phyloP scores from a whole-genome alignment of 2,797 vertebrate genomes.

The Sebastes elongatus region DNA sequence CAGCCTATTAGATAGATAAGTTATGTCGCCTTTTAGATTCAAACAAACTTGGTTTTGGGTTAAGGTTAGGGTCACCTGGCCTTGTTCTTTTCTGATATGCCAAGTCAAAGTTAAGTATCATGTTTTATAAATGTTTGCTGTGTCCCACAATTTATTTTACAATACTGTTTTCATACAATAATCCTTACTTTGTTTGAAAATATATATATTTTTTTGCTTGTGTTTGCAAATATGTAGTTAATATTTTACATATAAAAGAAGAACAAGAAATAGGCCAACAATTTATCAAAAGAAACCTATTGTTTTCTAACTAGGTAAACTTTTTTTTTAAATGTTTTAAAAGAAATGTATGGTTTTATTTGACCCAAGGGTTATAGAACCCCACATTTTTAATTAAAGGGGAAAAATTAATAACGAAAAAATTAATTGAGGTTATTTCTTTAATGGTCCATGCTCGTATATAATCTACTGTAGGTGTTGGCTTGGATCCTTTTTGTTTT shows the following conservation, averaged over 20 bases:
- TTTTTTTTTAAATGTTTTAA: background rate
- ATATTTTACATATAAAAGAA: background rate
- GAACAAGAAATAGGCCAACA: background rate
- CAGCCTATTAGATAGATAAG: background rate
- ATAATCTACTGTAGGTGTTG: background rate
- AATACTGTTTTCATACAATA: background rate
- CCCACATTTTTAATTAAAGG: background rate
- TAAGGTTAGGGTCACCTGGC: slow-evolving; percentile 64
- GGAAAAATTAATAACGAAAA: background rate
- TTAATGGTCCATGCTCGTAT: background rate
- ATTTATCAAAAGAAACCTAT: background rate
- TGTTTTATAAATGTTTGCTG: slow-evolving; percentile 12
- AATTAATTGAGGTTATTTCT: background rate
- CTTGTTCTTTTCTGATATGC: slow-evolving; percentile 18
- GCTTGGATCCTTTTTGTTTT: background rate
- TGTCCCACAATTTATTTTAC: background rate
- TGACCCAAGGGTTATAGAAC: background rate
- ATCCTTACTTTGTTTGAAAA: background rate
- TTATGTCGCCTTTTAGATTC: background rate
- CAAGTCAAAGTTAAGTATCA: slow-evolving; percentile 17
- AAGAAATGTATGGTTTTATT: background rate
- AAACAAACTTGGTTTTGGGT: background rate
- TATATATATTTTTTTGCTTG: background rate
- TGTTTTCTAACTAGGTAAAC: background rate
- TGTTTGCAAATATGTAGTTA: background rate